Conservation (phyloP, 2,888 invertebrate species). For the Thereva nobilitata region DNA sequence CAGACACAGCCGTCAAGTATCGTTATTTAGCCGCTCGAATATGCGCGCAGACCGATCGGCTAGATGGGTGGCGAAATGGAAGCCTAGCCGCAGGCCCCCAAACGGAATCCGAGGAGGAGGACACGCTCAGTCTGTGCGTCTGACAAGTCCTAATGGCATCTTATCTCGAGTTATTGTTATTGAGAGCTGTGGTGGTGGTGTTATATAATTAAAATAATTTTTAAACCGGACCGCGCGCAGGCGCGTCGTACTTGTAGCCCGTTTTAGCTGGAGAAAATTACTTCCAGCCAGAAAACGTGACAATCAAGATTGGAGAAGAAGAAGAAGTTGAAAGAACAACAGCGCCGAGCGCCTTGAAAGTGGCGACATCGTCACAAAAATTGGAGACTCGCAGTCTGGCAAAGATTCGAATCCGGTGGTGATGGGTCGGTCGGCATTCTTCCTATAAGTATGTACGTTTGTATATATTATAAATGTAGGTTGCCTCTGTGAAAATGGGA, state of each 20-base stretch:
- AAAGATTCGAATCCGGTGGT: conserved; percentile 19
- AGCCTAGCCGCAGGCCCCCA: conserved; percentile 1
- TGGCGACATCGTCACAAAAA: conserved; percentile 31
- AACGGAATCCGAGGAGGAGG: not conserved
- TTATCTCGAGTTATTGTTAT: conserved; percentile 21
- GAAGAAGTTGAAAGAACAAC: not conserved
- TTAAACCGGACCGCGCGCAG: not conserved
- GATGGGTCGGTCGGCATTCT: not conserved
- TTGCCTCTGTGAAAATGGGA: conserved; percentile 6
- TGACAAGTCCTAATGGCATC: conserved; percentile 26
- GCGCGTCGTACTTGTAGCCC: conserved; percentile 2
- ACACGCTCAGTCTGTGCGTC: conserved; percentile 2
- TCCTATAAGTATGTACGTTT: not conserved
- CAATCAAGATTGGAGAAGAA: not conserved
- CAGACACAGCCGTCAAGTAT: conserved; percentile 2
- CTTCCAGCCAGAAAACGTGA: conserved; percentile 25
- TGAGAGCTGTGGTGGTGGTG: not conserved
- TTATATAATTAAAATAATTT: conserved; percentile 33
- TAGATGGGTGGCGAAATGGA: conserved; percentile 29
- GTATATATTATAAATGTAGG: not conserved
- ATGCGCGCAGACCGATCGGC: conserved; percentile 8
- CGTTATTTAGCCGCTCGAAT: conserved; percentile 22
- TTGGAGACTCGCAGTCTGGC: conserved; percentile 35
- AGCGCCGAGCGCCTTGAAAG: conserved; percentile 25
- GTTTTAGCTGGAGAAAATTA: conserved; percentile 16